Percentiles rank a stretch among this genome's conserved stretches.
Conservation (phyloP, 2,113 vertebrate genomes). For the Crocuta crocuta region DNA sequence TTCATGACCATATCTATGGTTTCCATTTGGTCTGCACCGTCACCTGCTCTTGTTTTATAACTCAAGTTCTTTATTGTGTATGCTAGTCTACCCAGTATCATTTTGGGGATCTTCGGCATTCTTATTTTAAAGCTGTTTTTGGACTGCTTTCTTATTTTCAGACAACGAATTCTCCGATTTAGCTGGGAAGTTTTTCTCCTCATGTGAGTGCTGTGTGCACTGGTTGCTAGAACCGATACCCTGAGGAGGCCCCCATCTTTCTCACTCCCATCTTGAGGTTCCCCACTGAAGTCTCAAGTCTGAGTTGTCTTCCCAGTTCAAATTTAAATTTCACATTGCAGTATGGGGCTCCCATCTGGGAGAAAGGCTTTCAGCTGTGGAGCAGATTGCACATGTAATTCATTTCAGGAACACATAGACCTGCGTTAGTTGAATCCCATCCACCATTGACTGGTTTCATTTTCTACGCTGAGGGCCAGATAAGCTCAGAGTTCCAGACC, state of each 20-base stretch:
- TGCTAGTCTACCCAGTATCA: background rate
- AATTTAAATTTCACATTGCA: no score
- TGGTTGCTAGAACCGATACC: background rate
- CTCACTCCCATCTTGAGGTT: background rate
- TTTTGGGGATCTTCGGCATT: background rate
- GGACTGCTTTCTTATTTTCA: no score
- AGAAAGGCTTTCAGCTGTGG: background rate
- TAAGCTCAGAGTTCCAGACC: background rate
- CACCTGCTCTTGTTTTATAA: background rate
- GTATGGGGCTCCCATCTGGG: rapidly evolving
- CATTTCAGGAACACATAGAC: background rate
- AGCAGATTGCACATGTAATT: rapidly evolving
- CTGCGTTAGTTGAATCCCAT: background rate
- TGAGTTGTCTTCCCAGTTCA: background rate
- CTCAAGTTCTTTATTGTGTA: no score
- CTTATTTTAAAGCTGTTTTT: background rate
- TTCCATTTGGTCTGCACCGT: background rate
- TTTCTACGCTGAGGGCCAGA: background rate
- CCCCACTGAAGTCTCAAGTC: background rate
- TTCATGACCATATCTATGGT: no score
- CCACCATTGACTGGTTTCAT: background rate
- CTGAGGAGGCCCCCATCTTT: no score
- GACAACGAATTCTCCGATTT: background rate
- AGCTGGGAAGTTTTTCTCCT: background rate
- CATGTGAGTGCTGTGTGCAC: rapidly evolving